Evolutionary conservation across 2,888 invertebrate species (phyloP).

Genomic region (Stenurella melanura): DNA sequence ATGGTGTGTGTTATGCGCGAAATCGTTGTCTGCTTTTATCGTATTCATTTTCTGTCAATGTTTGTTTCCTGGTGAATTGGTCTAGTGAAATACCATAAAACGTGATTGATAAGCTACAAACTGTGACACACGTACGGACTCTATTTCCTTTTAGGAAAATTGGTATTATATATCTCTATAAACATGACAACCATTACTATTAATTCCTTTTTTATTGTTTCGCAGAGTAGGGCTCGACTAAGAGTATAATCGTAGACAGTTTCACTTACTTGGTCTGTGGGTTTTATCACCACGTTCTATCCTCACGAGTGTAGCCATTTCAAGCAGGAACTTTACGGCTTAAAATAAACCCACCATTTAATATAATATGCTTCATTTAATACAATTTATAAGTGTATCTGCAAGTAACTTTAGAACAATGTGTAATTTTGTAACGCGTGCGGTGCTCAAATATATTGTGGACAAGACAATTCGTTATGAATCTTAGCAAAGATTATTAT

Average conservation of each 20-base stretch:
- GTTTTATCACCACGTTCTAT: neutral
- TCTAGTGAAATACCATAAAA: conserved; percentile 16
- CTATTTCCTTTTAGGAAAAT: conserved; percentile 22
- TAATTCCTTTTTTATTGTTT: conserved; percentile 7
- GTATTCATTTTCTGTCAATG: conserved; percentile 21
- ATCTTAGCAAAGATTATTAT: too few species aligned
- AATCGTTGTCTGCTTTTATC: neutral
- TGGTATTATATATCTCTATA: conserved; percentile 14
- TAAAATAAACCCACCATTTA: neutral
- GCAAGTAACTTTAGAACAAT: too few species aligned
- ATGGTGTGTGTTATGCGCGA: neutral
- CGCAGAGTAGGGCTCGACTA: neutral
- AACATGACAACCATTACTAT: conserved; percentile 19
- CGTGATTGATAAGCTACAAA: conserved; percentile 16
- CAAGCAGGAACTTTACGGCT: neutral
- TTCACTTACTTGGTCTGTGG: conserved; percentile 3
- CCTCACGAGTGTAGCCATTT: neutral
- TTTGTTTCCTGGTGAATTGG: conserved; percentile 10
- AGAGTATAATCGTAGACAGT: conserved; percentile 7
- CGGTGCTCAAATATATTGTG: too few species aligned
- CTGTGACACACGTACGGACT: conserved; percentile 16
- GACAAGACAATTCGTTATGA: too few species aligned
- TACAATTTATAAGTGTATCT: too few species aligned
- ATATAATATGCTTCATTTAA: neutral
- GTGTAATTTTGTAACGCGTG: too few species aligned